Conservation (phyloP, 2,113 vertebrate species). For the Clarias gariepinus region DNA sequence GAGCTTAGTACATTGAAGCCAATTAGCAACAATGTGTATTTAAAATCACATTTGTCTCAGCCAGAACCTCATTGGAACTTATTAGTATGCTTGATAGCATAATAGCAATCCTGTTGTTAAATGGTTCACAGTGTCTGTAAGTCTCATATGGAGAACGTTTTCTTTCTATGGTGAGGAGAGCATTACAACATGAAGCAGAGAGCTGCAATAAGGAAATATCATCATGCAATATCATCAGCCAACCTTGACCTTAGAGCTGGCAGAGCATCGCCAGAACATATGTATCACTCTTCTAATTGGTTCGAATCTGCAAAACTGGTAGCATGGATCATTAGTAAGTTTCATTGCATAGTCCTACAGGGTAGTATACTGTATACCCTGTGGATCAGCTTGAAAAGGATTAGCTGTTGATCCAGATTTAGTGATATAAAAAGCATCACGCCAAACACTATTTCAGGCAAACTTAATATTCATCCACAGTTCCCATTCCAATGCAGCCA, state of each 20-base stretch:
- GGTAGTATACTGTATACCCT: neutral
- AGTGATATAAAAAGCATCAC: neutral
- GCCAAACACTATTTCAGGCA: neutral
- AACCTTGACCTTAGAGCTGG: neutral
- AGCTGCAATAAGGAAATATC: neutral
- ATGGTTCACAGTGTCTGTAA: neutral
- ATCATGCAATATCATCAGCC: neutral
- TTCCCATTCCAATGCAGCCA: neutral
- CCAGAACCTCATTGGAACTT: too few species aligned
- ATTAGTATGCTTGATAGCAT: too few species aligned
- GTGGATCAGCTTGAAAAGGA: conserved; percentile 3
- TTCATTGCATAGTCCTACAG: neutral
- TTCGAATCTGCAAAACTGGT: neutral
- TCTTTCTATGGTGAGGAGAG: neutral
- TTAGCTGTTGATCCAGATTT: conserved; percentile 14
- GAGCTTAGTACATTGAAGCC: too few species aligned
- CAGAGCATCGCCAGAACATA: neutral
- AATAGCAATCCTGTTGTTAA: neutral
- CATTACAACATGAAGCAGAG: neutral
- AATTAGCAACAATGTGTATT: too few species aligned
- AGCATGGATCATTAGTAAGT: conserved; percentile 2
- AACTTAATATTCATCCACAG: neutral
- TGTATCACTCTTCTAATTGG: neutral
- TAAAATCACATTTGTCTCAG: too few species aligned
- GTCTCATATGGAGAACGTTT: neutral